Base-by-base conservation (phyloP, 1,140 invertebrate genomes). In the Arctopsyche grandis region DNA sequence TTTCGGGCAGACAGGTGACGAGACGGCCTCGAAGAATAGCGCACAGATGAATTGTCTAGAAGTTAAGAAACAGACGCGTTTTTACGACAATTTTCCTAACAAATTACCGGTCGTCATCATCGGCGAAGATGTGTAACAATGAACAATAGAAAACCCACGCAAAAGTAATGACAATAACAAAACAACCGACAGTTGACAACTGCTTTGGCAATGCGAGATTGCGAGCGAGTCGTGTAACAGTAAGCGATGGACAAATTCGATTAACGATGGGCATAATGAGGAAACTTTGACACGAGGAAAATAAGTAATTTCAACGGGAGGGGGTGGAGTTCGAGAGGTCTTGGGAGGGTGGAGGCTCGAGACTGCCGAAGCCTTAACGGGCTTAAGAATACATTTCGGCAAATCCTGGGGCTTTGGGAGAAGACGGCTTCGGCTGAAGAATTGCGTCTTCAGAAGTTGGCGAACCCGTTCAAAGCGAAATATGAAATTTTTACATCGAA, bases 321-420 rank as follows among this genome's bases (percentile, higher is more conserved):
- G 29, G 7, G 29, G 29, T n/a, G n/a, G n/a, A n/a, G n/a, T n/a
- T n/a, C n/a, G n/a, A n/a, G n/a, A n/a, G n/a, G n/a, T n/a, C n/a
- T n/a, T n/a, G n/a, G n/a, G n/a, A n/a, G n/a, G n/a, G n/a, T n/a
- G n/a, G n/a, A n/a, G 29, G 29, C 29, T 38, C 1, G 7, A 38
- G 29, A 4, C 29, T 38, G 29, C 29, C 7, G 29, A 38, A 38
- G 29, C 29, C 29, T 38, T 38, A 38, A 38, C 29, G 56, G 16
- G 21, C 56, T 60, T n/a, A 60, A 21, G 48, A 52, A 52, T 16
- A 52, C 48, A 52, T 52, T 52, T 60, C 56, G 56, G 21, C 21
- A 60, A 60, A 60, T 60, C 56, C 56, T n/a, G 56, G 29, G 7
- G 56, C 14, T 60, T 60, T 19, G 56, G n/a, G 14, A 9, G 16